Conservation (phyloP, 2,113 vertebrate species). For the Calypte anna region DNA sequence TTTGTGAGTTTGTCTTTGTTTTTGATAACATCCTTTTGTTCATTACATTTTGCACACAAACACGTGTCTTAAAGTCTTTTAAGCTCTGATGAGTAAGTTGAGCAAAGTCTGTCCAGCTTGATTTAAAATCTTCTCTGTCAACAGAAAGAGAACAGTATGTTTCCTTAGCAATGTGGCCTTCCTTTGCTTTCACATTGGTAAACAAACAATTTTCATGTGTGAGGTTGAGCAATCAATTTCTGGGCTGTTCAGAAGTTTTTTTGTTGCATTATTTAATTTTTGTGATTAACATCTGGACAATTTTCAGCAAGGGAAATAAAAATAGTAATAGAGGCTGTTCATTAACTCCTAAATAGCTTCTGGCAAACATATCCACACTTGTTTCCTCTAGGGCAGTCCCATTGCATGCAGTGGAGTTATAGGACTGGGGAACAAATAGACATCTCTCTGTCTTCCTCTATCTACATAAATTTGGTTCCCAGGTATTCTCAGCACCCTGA, state of each 20-base stretch:
- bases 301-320: not conserved
- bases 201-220: not conserved
- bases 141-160: not conserved
- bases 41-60: not conserved
- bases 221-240: not conserved
- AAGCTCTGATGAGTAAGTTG: not conserved
- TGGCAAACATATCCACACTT: not conserved
- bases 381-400: not conserved
- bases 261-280: not conserved
- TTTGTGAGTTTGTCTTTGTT: not conserved
- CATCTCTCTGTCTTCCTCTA: not conserved
- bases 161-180: not conserved
- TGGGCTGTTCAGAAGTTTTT: not conserved
- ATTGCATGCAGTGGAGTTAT: not conserved
- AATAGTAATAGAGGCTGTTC: not conserved
- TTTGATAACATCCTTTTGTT: not conserved
- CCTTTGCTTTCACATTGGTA: not conserved
- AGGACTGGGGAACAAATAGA: not conserved
- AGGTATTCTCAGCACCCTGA: not conserved
- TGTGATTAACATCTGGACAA: not conserved
- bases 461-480: not conserved
- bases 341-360: not conserved
- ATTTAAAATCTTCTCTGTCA: not conserved
- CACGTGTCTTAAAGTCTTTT: not conserved
- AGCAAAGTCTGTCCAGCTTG: not conserved